Base-by-base conservation (phyloP, 35 echinoderm and acorn worm species). In the Ptychodera flava region DNA sequence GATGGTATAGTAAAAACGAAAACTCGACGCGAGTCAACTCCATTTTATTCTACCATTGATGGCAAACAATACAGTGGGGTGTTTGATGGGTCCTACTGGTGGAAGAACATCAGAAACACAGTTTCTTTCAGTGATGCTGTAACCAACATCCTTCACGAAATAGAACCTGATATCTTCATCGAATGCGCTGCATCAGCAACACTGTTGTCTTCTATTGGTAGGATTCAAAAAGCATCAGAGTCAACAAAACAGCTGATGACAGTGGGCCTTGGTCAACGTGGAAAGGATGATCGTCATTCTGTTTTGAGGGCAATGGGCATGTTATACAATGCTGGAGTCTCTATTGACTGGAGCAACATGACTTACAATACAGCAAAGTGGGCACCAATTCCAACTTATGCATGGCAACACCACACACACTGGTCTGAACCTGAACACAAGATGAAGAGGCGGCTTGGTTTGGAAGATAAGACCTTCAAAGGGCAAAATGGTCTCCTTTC, bases 61-160 rank as follows among this genome's bases (percentile, higher is more conserved):
- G 95, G 95, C 29, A 84, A 91, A 79, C 37, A 37, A 16, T 87
- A 97, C 79, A 84, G 91, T 15, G 95, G 89, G 84, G 89, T 86
- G 31, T 93, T 97, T 85, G 87, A 88, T 33, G 92, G 89, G 16
- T 87, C 88, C 16, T 97, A 97, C 76, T 97, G 95, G 95, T 97
- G 95, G 95, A 36, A 83, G 1, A 97, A 97, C 80, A 97, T 97
- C 30, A 82, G 95, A 31, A 91, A 91, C 64, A 32, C 89, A 28
- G 95, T 97, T 27, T 85, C 86, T 32, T 97, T 97, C 76, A 83
- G 91, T 76, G 79, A 87, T 16, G 95, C 95, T 14, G 87, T 97
- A 30, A 92, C 91, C 76, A 53, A 38, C 31, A 88, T 97, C 32
- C 80, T 97, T 22, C 86, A 78, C 31, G 92, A 93, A 33, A 52